Evolutionary conservation across 1,140 invertebrate species (phyloP), one percentile per base, ranked within the genome.

Genomic region (Drosophila sproati): DNA sequence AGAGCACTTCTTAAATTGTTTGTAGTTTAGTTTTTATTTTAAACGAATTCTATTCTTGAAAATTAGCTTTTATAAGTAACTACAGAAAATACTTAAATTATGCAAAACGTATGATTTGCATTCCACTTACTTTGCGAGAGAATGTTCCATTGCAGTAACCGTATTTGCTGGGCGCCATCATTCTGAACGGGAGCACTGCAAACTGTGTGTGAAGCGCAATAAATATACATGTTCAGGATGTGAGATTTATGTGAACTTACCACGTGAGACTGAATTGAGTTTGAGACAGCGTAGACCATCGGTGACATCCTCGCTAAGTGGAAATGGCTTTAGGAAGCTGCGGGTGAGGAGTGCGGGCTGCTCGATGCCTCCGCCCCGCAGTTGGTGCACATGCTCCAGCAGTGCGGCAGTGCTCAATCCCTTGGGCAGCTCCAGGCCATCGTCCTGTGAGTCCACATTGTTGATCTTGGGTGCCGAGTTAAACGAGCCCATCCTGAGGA

Each of bases 91-190:
- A 20, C 1, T 20, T 20, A 20, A 20, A 1, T 20, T 20, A 20
- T 20, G 20, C 20, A 20, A 20, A 34, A 34, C 0, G 2, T 34
- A 4, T 34, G 34, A n/a, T 41, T 6, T 10, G 8, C 4, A 28
- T 29, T 20, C 0, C 32, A 80, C 89, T 92, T 93, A 96, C 96
- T 95, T 94, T 96, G 96, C 10, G 96, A 95, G 4, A 96, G 92
- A 73, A 96, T 94, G 89, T 96, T 96, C 96, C 96, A 96, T 78
- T 96, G 96, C 77, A 96, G 93, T 20, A 96, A 80, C 74, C 96
- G 93, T 64, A 96, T 87, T 57, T 92, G 92, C 12, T 68, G 29
- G 78, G 91, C 74, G 78, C 88, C 52, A 51, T 73, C 70, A 1
- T 48, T 48, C 6, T 70, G 63, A 50, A 39, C 50, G 32, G 83